Conservation (phyloP, 2,797 vertebrate species). For the Falco biarmicus region DNA sequence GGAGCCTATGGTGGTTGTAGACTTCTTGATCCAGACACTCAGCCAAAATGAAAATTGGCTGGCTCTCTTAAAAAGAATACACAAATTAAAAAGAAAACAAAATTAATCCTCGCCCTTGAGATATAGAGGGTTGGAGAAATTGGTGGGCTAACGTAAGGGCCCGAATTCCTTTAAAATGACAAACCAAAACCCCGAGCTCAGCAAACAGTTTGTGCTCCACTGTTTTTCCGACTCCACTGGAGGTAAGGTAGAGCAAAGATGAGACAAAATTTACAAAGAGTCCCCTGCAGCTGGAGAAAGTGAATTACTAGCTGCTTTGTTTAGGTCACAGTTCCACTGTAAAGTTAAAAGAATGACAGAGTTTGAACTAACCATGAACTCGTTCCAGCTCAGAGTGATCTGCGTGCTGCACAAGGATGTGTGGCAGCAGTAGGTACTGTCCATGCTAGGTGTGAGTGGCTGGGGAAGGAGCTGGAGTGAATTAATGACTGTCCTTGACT, state of each 20-base stretch:
- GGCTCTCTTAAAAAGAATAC: neutral
- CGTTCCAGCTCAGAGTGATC: neutral
- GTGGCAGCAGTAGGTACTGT: neutral
- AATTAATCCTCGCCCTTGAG: neutral
- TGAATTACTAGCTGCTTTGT: neutral
- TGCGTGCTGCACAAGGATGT: neutral
- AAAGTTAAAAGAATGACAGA: neutral
- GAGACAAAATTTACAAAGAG: neutral
- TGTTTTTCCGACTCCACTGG: neutral
- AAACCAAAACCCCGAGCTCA: neutral
- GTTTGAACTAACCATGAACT: neutral
- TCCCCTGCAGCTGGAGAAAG: neutral
- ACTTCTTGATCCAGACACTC: neutral
- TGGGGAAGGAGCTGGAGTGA: neutral
- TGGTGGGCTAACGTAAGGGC: neutral
- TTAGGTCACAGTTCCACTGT: neutral
- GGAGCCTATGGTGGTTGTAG: neutral
- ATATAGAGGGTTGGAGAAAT: neutral
- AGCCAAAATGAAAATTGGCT: neutral
- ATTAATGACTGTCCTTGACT: neutral
- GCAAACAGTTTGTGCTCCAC: neutral
- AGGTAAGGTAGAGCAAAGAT: neutral
- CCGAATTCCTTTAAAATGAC: neutral
- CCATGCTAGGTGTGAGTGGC: neutral
- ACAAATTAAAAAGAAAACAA: too few relatives aligned